Percentiles rank a stretch among this genome's conserved stretches.
phyloP scores from a whole-genome alignment of 2,797 vertebrate species.

The Molossus molossus region DNA sequence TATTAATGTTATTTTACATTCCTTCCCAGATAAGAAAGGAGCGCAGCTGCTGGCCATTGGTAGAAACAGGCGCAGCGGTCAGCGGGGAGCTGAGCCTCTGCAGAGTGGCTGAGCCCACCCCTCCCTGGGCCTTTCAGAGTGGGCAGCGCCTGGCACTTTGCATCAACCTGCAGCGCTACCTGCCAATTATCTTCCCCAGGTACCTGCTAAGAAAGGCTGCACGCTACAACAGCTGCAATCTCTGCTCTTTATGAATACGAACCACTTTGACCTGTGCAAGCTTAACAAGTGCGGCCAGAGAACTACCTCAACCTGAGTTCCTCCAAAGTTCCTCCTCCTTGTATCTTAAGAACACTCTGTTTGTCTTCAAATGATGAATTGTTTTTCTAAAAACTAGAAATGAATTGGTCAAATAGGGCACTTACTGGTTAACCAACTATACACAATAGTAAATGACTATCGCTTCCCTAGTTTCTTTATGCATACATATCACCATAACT shows the following conservation, averaged over 20 bases:
- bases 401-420: background rate
- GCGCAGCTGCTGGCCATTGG: background rate
- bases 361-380: slow-evolving; percentile 39
- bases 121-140: slow-evolving; percentile 27
- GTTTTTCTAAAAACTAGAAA: slow-evolving; percentile 63
- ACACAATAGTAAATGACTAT: background rate
- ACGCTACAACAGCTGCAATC: slow-evolving; percentile 50
- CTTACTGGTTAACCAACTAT: slow-evolving; percentile 56
- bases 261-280: slow-evolving; percentile 73
- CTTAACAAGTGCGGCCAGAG: slow-evolving; percentile 56
- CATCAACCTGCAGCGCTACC: slow-evolving; percentile 66
- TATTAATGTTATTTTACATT: background rate
- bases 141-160: background rate
- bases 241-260: slow-evolving; percentile 84
- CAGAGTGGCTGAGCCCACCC: background rate
- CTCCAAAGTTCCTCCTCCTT: background rate
- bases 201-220: slow-evolving; percentile 65
- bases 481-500: background rate
- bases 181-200: slow-evolving; percentile 80
- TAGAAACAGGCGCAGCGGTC: background rate
- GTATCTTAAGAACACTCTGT: slow-evolving; percentile 15
- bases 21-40: slow-evolving; percentile 7
- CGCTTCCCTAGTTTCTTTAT: slow-evolving; percentile 17
- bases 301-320: background rate
- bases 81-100: background rate